Conservation (phyloP, 2,113 vertebrate species). For the Felis chaus region DNA sequence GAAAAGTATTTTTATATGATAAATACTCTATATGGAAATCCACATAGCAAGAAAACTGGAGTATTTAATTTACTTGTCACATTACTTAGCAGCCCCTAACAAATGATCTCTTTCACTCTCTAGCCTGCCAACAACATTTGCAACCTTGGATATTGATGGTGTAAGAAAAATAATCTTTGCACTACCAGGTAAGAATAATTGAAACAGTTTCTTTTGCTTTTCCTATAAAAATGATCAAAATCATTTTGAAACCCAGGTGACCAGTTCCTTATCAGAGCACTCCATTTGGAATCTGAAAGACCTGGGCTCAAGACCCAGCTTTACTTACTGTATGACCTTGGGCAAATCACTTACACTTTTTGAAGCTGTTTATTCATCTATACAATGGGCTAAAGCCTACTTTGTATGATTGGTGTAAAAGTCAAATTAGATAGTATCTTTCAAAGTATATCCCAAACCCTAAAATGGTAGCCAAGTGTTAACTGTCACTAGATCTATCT, state of each 20-base stretch:
- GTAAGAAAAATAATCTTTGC: constrained; percentile 99
- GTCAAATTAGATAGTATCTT: constrained; percentile 16
- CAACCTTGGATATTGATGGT: constrained; percentile 98
- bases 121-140: constrained; percentile 98
- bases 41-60: neutral
- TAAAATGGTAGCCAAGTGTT: constrained; percentile 17
- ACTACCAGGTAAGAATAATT: constrained; percentile 93
- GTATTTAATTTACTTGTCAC: neutral
- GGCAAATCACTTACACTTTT: neutral
- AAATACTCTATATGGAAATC: neutral
- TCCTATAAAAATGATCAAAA: constrained; percentile 51
- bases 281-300: constrained; percentile 22
- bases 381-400: neutral
- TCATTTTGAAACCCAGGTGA: neutral
- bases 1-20: neutral
- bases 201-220: constrained; percentile 58
- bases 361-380: constrained; percentile 27
- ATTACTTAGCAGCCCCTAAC: constrained; percentile 45
- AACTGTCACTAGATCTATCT: neutral
- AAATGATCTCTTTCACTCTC: constrained; percentile 65
- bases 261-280: neutral
- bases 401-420: neutral
- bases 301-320: neutral
- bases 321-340: neutral
- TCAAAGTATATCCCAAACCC: neutral